Percentiles rank a stretch among this genome's conserved stretches.
phyloP scores from a whole-genome alignment of 2,888 invertebrate genomes.

The Deilephila elpenor region DNA sequence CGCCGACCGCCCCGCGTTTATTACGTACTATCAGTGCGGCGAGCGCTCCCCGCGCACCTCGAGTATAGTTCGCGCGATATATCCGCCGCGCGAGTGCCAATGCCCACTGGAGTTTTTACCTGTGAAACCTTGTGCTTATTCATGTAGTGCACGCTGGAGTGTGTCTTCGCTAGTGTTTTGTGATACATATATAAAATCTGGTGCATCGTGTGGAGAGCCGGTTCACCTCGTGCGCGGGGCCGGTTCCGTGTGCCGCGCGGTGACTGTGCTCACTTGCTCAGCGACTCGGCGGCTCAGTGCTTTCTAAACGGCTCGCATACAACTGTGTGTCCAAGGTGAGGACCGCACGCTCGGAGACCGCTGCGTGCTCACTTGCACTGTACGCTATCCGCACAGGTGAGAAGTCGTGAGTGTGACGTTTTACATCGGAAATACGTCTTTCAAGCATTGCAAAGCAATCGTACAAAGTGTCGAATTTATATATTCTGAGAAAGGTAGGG shows the following conservation, averaged over 20 bases:
- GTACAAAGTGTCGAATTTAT: neutral
- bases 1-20: slow-evolving; percentile 45
- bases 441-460: neutral
- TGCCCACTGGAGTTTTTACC: slow-evolving; percentile 41
- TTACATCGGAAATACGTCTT: too few species aligned
- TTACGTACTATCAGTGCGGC: neutral
- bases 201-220: slow-evolving; percentile 61
- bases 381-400: neutral
- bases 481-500: slow-evolving; percentile 1
- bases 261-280: slow-evolving; percentile 46
- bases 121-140: slow-evolving; percentile 50
- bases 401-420: neutral
- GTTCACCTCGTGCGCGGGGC: slow-evolving; percentile 64
- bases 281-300: slow-evolving; percentile 57
- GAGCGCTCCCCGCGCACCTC: slow-evolving; percentile 53
- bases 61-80: slow-evolving; percentile 53
- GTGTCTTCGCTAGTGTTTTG: slow-evolving; percentile 40
- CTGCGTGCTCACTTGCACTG: neutral
- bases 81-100: slow-evolving; percentile 50
- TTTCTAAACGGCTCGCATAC: slow-evolving; percentile 65
- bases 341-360: slow-evolving; percentile 5
- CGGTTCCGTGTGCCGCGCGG: slow-evolving; percentile 56
- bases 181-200: slow-evolving; percentile 42
- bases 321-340: neutral
- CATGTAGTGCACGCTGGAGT: slow-evolving; percentile 42